Evolutionary conservation across 2,113 vertebrate species (phyloP).

Genomic region (Capreolus pygargus): DNA sequence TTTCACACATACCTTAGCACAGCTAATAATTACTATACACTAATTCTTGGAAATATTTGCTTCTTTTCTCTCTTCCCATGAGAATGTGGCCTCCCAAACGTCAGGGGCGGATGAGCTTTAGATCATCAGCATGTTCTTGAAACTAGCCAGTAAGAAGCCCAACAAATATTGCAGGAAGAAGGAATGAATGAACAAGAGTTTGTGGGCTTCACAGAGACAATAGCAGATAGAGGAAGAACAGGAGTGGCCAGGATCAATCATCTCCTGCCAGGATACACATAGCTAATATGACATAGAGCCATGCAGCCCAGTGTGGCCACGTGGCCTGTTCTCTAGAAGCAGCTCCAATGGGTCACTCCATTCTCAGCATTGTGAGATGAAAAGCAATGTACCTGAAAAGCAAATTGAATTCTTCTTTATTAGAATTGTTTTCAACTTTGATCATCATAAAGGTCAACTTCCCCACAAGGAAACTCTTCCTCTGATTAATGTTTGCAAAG

Average conservation of each 20-base stretch:
- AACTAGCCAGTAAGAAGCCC: not conserved
- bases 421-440: not conserved
- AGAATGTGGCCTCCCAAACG: not conserved
- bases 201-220: not conserved
- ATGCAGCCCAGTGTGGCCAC: not conserved
- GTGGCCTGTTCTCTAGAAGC: not conserved
- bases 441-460: not conserved
- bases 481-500: not conserved
- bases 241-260: not conserved
- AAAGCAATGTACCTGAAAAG: not conserved
- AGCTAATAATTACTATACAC: not conserved
- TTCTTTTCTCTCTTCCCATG: not conserved
- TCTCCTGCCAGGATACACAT: not conserved
- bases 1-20: not conserved
- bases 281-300: not conserved
- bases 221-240: not conserved
- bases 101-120: not conserved
- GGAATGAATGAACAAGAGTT: not conserved
- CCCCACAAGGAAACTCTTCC: not conserved
- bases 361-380: not conserved
- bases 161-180: not conserved
- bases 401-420: not conserved
- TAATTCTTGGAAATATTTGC: not conserved
- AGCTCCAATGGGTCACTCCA: not conserved
- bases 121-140: rapidly evolving